phyloP scores from a whole-genome alignment of 2,797 vertebrate genomes.

The Choloepus didactylus region DNA sequence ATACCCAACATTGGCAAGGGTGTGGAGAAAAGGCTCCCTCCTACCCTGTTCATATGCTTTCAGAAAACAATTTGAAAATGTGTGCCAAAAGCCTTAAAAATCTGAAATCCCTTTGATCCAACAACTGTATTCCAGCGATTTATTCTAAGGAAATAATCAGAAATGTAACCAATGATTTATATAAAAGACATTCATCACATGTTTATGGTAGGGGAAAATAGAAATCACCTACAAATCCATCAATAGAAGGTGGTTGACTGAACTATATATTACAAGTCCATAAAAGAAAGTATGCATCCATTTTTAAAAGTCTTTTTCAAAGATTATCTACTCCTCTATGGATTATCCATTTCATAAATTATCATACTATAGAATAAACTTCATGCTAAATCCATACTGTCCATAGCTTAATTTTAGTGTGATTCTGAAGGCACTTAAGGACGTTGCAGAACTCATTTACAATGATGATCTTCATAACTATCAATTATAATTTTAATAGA shows the following conservation, averaged over 20 bases:
- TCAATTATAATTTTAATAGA: slow-evolving; percentile 50
- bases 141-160: slow-evolving; percentile 62
- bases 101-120: not conserved
- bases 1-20: not conserved
- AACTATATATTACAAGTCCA: not conserved
- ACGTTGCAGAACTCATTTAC: not conserved
- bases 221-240: slow-evolving; percentile 61
- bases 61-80: not conserved
- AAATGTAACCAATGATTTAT: slow-evolving; percentile 58
- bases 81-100: slow-evolving; percentile 28
- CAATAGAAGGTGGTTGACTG: slow-evolving; percentile 17
- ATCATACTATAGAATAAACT: slow-evolving; percentile 15
- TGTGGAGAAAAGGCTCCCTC: not conserved
- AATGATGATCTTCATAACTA: not conserved
- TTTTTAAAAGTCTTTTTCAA: slow-evolving; percentile 46
- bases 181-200: slow-evolving; percentile 42
- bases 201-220: slow-evolving; percentile 38
- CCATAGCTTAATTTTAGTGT: not conserved
- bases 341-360: slow-evolving; percentile 50
- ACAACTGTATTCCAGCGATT: slow-evolving; percentile 56
- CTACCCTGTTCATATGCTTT: not conserved
- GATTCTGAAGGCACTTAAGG: slow-evolving; percentile 53
- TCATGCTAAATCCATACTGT: not conserved
- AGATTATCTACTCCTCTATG: slow-evolving; percentile 1
- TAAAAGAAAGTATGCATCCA: not conserved